These are phyloP conservation scores for Mugil cephalus DNA, from an alignment of 2,113 vertebrate species.

Conservation along the genomic window DNA sequence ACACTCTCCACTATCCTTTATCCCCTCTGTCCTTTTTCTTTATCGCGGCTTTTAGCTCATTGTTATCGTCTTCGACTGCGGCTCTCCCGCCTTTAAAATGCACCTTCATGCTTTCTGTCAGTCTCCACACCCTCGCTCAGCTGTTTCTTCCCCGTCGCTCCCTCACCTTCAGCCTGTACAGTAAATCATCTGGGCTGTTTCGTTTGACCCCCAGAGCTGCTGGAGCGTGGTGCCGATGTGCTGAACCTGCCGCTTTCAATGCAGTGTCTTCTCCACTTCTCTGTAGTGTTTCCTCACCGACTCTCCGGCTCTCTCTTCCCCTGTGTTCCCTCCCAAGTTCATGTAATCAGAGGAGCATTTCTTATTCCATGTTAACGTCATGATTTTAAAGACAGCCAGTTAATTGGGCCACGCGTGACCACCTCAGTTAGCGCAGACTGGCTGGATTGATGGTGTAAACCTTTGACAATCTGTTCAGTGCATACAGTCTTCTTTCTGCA, in stretches of 20 bases:
- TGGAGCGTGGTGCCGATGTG: constrained; percentile 66
- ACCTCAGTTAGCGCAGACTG: no score
- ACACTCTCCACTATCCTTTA: constrained; percentile 11
- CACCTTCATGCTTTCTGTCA: constrained; percentile 21
- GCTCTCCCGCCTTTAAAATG: constrained; percentile 5
- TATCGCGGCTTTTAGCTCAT: not conserved
- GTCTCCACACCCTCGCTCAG: constrained; percentile 1
- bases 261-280: constrained; percentile 24
- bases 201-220: constrained; percentile 72
- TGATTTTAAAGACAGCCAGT: no score
- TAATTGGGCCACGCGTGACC: no score
- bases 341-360: not conserved
- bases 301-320: constrained; percentile 6
- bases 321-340: constrained; percentile 1
- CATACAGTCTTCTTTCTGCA: no score
- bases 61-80: not conserved
- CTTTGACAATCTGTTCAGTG: no score
- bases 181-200: constrained; percentile 69
- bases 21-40: constrained; percentile 9
- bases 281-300: constrained; percentile 4
- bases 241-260: constrained; percentile 67
- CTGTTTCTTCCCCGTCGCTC: constrained; percentile 26
- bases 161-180: constrained; percentile 37
- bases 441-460: no score
- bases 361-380: no score